Evolutionary conservation across 2,888 invertebrate genomes (phyloP).

Genomic region (Troglohyphantes excavatus): DNA sequence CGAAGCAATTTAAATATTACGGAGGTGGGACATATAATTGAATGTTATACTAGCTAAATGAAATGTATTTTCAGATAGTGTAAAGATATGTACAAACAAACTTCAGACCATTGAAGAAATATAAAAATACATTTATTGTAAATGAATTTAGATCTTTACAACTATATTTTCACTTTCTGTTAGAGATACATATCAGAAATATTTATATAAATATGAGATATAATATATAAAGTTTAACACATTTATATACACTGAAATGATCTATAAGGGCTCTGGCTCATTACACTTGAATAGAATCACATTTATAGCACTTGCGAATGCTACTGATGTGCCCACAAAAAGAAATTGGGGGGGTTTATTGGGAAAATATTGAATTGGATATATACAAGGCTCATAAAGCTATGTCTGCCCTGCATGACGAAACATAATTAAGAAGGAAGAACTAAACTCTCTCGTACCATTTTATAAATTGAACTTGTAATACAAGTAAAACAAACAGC

Average conservation of each 20-base stretch:
- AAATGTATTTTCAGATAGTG: too few relatives aligned
- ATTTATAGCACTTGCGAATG: constrained; percentile 20
- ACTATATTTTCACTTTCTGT: constrained; percentile 66
- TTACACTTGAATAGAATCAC: constrained; percentile 39
- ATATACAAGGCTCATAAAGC: constrained; percentile 2
- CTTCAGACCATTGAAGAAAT: constrained; percentile 23
- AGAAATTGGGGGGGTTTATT: neutral
- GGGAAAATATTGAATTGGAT: constrained; percentile 2
- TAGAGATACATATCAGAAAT: constrained; percentile 71
- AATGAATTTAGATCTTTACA: constrained; percentile 76
- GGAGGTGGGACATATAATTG: too few relatives aligned
- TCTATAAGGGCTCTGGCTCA: constrained; percentile 50
- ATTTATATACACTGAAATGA: constrained; percentile 69
- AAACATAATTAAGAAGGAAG: neutral
- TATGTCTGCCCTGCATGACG: constrained; percentile 23
- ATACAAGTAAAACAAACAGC: too few relatives aligned
- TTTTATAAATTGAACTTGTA: too few relatives aligned
- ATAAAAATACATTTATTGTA: constrained; percentile 78
- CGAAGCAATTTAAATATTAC: too few relatives aligned
- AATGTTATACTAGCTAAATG: too few relatives aligned
- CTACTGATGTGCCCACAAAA: neutral
- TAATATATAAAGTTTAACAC: constrained; percentile 75
- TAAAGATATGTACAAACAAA: neutral
- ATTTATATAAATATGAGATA: constrained; percentile 72
- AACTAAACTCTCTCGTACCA: too few relatives aligned